Percentiles rank a stretch among this genome's conserved stretches.
These are phyloP conservation scores for Columba guinea DNA, from an alignment of 2,797 vertebrate genomes.

Conservation along the genomic window DNA sequence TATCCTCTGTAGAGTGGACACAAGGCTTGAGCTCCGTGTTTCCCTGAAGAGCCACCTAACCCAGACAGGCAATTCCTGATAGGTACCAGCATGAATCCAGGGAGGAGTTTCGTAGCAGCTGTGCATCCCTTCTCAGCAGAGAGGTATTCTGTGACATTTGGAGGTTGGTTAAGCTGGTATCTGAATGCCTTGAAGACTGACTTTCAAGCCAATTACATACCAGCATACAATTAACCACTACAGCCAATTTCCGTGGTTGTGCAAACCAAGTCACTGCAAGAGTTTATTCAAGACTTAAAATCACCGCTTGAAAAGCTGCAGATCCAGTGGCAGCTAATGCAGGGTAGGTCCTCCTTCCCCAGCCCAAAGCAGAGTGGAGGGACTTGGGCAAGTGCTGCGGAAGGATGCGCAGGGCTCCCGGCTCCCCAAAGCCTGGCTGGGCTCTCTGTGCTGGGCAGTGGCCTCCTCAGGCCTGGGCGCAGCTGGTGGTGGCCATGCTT, in stretches of 20 bases:
- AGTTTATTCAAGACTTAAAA: background rate
- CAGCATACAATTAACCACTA: no score
- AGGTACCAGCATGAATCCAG: rapidly evolving
- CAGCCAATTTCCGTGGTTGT: background rate
- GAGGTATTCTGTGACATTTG: rapidly evolving
- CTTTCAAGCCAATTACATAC: background rate
- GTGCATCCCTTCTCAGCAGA: background rate
- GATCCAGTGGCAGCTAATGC: background rate
- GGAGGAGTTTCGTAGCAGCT: background rate
- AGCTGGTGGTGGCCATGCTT: background rate
- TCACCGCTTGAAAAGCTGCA: background rate
- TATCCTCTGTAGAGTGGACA: no score
- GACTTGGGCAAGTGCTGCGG: background rate
- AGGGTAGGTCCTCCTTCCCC: background rate
- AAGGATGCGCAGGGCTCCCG: background rate
- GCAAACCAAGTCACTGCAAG: background rate
- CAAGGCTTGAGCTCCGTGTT: background rate
- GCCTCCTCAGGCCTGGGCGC: no score
- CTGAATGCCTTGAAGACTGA: background rate
- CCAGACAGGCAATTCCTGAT: background rate
- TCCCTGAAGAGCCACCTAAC: background rate
- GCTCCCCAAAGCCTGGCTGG: background rate
- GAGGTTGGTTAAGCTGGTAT: background rate
- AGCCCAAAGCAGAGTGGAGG: rapidly evolving
- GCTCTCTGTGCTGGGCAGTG: background rate